Base-by-base conservation (phyloP, 2,797 vertebrate genomes). In the Neosilurus mollespiculum region DNA sequence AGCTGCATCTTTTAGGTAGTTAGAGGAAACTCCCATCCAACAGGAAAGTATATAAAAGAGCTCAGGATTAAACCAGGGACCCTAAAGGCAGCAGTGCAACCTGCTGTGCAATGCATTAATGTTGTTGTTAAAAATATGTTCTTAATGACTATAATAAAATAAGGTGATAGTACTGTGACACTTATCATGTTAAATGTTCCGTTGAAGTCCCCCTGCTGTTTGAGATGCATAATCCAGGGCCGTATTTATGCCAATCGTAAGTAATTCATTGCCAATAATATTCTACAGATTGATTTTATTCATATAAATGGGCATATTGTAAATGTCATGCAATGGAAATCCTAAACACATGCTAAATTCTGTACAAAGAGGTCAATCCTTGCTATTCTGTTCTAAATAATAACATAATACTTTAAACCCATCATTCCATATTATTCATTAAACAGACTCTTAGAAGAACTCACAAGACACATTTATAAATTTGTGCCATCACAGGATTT, bases 131-230 rank as follows among this genome's bases (percentile, higher is more conserved):
- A 65, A 24, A 53, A 53, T 64, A 78, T 51, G 53, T 30, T 26
- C 61, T 7, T 18, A 78, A 26, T 64, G 58, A 78, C 59, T 78
- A 24, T 26, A 78, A 51, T 78, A 78, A 64, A 64, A 18, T 64
- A 49, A 61, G 43, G 0, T 26, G 15, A 49, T 30, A 18, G 61
- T 49, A 64, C 59, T 43, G 22, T 6, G 15, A 26, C 58, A 77
- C 43, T 64, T 64, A 78, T 64, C 22, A 14, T 49, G 22, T 49
- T 78, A 18, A 62, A 78, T 64, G 76, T 62, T 62, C 37, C 6
- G 15, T 37, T 49, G 8, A 51, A 51, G 8, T 78, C 9, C 37
- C 51, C 37, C 37, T 51, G 76, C 76, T 78, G 76, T 51, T 78
- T 65, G 11, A 18, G 16, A 26, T 20, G 9, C 59, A n/a, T 51